These are phyloP conservation scores for Mystacornis crossleyi DNA, from an alignment of 2,113 vertebrate species.

Conservation along the genomic window DNA sequence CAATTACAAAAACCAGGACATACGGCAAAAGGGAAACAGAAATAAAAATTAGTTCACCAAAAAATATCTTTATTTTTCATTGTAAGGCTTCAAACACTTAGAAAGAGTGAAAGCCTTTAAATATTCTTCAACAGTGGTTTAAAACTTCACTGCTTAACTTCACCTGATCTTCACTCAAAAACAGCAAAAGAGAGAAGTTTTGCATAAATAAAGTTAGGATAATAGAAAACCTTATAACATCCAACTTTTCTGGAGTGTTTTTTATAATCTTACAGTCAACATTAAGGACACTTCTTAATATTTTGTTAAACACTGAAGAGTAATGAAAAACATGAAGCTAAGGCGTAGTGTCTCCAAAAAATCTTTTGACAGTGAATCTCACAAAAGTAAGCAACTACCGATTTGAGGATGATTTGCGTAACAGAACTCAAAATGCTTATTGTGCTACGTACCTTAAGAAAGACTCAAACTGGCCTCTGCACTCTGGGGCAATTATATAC, in stretches of 20 bases:
- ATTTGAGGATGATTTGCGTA: neutral
- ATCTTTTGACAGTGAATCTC: neutral
- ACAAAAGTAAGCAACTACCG: neutral
- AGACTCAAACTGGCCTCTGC: neutral
- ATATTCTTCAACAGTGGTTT: neutral
- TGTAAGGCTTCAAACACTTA: neutral
- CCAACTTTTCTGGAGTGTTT: neutral
- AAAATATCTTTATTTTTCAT: neutral
- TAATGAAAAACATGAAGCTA: neutral
- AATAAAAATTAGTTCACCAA: neutral
- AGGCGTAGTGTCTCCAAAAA: neutral
- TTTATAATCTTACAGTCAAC: neutral
- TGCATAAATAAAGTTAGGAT: neutral
- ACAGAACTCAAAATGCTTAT: neutral
- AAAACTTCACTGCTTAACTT: neutral
- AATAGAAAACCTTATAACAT: neutral
- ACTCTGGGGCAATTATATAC: fast-evolving
- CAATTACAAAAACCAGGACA: neutral
- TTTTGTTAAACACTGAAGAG: neutral
- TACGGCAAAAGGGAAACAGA: neutral
- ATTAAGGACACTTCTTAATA: neutral
- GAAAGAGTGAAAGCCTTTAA: neutral
- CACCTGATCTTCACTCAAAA: neutral
- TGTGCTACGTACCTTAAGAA: neutral
- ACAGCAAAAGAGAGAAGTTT: neutral